phyloP scores from a whole-genome alignment of 2,113 vertebrate species.

The Eleginops maclovinus region DNA sequence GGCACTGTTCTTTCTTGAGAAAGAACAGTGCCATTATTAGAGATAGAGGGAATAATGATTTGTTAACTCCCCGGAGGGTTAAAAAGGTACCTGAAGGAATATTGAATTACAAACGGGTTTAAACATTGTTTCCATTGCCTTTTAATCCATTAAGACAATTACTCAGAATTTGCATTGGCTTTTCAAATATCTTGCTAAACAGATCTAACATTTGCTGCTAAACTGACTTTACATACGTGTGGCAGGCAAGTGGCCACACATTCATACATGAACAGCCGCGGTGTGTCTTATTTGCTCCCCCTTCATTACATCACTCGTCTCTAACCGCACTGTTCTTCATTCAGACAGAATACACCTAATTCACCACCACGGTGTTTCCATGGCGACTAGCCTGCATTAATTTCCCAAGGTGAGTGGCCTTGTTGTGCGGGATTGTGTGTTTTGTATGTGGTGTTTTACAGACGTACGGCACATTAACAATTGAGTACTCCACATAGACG shows the following conservation, averaged over 20 bases:
- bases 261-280: constrained; percentile 2
- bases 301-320: constrained; percentile 58
- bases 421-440: constrained; percentile 64
- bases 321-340: constrained; percentile 65
- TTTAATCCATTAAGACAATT: too few species aligned
- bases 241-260: not conserved
- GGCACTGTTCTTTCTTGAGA: constrained; percentile 25
- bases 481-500: constrained; percentile 11
- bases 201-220: not conserved
- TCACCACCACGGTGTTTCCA: constrained; percentile 78
- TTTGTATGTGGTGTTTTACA: constrained; percentile 42
- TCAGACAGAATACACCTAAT: constrained; percentile 76
- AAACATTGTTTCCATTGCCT: constrained; percentile 14
- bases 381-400: constrained; percentile 78
- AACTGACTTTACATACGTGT: not conserved
- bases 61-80: constrained; percentile 41
- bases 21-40: constrained; percentile 34
- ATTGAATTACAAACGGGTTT: constrained; percentile 5
- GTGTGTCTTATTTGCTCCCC: constrained; percentile 44
- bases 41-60: constrained; percentile 26
- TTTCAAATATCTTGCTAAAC: not conserved
- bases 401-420: constrained; percentile 76
- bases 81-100: not conserved
- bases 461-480: constrained; percentile 28
- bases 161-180: not conserved